A percentile compares a stretch with the other conserved stretches of the same genome.
These are phyloP conservation scores for Stigmatopora argus DNA, from an alignment of 2,113 vertebrate genomes.

Conservation along the genomic window DNA sequence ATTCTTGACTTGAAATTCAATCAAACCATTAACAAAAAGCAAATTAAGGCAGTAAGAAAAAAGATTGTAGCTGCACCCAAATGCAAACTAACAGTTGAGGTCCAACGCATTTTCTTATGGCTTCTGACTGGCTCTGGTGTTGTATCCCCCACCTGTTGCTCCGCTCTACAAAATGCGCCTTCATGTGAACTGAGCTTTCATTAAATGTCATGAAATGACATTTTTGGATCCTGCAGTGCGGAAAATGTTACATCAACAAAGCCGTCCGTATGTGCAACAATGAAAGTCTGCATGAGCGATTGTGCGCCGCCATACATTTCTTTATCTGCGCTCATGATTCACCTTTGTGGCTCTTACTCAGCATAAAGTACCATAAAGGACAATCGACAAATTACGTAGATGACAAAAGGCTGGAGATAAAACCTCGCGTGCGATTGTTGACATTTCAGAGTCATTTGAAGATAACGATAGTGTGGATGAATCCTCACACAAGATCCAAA, in stretches of 20 bases:
- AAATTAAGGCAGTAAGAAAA: background rate
- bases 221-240: background rate
- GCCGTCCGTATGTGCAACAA: background rate
- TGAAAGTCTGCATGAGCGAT: background rate
- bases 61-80: background rate
- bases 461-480: conserved; percentile 16
- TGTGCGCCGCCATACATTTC: conserved; percentile 25
- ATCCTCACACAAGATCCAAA: conserved; percentile 29
- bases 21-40: conserved; percentile 7
- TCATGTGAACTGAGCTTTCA: background rate
- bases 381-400: conserved; percentile 14
- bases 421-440: background rate
- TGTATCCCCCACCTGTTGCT: background rate
- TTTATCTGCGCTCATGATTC: conserved; percentile 29
- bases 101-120: background rate
- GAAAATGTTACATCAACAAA: conserved; percentile 1
- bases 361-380: conserved; percentile 39
- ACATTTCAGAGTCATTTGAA: conserved; percentile 13
- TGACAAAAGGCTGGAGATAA: conserved; percentile 32
- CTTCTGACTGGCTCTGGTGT: background rate
- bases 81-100: background rate
- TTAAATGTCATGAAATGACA: background rate
- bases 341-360: conserved; percentile 27
- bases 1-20: conserved; percentile 15
- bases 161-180: background rate